Conservation (phyloP, 2,888 invertebrate species). For the Diarsia mendica region DNA sequence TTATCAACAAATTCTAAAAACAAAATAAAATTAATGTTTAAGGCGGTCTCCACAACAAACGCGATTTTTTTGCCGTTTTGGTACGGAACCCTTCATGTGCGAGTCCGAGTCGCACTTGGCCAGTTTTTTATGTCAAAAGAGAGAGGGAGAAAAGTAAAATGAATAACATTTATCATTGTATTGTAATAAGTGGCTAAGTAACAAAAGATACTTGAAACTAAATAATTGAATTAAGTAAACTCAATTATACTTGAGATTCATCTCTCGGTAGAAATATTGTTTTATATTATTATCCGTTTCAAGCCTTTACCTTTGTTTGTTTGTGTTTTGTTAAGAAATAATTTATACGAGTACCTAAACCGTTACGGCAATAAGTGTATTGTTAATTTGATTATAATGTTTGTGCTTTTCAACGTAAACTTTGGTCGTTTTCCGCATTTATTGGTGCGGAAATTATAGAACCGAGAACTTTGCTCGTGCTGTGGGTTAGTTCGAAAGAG, state of each 20-base stretch:
- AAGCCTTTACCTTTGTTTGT: background rate
- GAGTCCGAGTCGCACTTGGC: no score
- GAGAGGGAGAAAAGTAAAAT: background rate
- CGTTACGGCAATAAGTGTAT: background rate
- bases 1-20: no score
- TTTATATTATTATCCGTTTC: background rate
- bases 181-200: background rate
- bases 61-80: no score
- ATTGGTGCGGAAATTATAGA: no score
- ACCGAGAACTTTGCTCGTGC: no score
- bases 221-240: conserved; percentile 10
- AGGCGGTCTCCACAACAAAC: no score
- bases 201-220: conserved; percentile 2
- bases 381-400: background rate
- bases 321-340: background rate
- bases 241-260: conserved; percentile 26
- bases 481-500: no score
- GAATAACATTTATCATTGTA: background rate
- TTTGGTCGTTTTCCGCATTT: no score
- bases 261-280: background rate
- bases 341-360: background rate
- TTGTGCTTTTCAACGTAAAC: background rate
- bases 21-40: no score
- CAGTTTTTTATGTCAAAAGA: no score
- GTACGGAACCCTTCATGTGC: no score